Conservation (phyloP, 2,888 invertebrate genomes). For the Mantis religiosa region DNA sequence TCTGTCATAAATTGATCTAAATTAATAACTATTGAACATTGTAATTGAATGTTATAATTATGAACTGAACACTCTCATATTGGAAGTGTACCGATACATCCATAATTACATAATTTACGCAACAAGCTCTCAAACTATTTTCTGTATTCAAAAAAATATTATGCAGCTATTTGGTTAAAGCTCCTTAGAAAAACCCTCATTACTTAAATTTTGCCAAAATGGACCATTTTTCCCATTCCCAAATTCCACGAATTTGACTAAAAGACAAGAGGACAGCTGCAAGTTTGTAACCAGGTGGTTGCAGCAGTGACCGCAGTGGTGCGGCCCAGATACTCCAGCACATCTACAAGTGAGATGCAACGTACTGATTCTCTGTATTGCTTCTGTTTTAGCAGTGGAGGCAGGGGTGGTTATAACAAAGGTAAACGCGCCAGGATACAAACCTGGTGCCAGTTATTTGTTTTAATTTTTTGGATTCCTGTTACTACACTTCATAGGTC, state of each 20-base stretch:
- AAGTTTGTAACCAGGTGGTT: conserved; percentile 16
- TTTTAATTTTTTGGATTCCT: conserved; percentile 28
- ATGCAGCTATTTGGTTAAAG: too few species aligned
- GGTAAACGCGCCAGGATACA: conserved; percentile 83
- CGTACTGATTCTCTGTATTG: conserved; percentile 70
- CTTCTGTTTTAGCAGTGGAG: conserved; percentile 88
- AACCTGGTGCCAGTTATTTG: conserved; percentile 67
- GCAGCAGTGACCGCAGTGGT: conserved; percentile 8
- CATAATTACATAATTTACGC: too few species aligned
- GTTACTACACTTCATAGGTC: background rate
- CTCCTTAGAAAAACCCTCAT: background rate
- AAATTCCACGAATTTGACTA: background rate
- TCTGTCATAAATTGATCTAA: too few species aligned
- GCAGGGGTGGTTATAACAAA: conserved; percentile 94
- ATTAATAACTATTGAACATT: too few species aligned
- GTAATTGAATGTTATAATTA: too few species aligned
- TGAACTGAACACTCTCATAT: too few species aligned
- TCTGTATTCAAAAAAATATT: too few species aligned
- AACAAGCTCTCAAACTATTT: too few species aligned
- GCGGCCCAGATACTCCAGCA: conserved; percentile 6
- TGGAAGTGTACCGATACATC: too few species aligned
- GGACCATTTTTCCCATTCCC: background rate
- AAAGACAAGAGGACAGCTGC: background rate
- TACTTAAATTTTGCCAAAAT: background rate
- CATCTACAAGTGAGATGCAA: conserved; percentile 4